Conservation (phyloP, 2,888 invertebrate species). For the Drosophila subquinaria region DNA sequence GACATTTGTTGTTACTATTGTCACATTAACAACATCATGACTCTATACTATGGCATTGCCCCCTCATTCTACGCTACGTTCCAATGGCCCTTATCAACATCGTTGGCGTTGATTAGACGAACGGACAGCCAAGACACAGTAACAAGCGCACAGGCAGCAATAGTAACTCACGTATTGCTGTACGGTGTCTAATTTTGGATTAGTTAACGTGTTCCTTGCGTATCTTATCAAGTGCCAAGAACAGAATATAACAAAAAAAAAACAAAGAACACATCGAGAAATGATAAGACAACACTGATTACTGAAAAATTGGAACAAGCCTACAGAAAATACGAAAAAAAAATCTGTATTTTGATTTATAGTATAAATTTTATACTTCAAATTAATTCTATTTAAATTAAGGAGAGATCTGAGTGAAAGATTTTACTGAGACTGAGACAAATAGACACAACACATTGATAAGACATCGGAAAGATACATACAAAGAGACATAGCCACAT, state of each 20-base stretch:
- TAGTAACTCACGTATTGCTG: conserved; percentile 34
- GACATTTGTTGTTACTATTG: conserved; percentile 51
- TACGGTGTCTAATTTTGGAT: conserved; percentile 45
- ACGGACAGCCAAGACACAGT: conserved; percentile 23
- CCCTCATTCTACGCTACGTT: conserved; percentile 17
- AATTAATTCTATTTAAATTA: conserved; percentile 11
- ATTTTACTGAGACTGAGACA: conserved; percentile 5
- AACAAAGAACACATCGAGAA: background rate
- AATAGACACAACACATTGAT: conserved; percentile 16
- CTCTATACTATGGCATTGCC: conserved; percentile 47
- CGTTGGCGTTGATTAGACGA: conserved; percentile 51
- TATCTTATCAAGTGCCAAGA: conserved; percentile 61
- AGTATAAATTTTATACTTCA: too few species aligned
- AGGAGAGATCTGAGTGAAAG: background rate
- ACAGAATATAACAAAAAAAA: conserved; percentile 7
- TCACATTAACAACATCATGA: conserved; percentile 54
- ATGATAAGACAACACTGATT: conserved; percentile 18
- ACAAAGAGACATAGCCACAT: conserved; percentile 41
- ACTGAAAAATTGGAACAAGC: conserved; percentile 10
- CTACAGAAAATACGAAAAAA: background rate
- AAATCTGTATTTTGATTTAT: background rate
- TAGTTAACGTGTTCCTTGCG: conserved; percentile 47
- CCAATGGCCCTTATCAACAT: conserved; percentile 43
- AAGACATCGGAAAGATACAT: conserved; percentile 1
- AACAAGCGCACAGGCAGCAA: conserved; percentile 12